These are phyloP conservation scores for Eueremaeus valkanovi DNA, from an alignment of 2,888 invertebrate species.

Conservation along the genomic window DNA sequence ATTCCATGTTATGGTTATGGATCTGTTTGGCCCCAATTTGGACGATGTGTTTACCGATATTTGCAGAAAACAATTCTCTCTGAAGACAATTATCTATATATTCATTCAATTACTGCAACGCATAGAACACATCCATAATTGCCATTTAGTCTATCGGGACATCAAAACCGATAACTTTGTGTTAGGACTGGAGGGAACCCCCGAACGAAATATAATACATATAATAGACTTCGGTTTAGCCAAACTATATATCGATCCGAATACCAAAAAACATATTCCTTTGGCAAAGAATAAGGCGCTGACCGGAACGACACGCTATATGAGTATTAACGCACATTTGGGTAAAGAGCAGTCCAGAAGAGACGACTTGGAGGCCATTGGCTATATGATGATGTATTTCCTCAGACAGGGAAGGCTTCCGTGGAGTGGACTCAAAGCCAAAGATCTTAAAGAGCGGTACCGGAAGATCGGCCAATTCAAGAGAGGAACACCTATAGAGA, in stretches of 20 bases:
- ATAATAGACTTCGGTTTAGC: slow-evolving; percentile 99
- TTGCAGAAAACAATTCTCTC: not conserved
- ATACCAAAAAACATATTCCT: slow-evolving; percentile 27
- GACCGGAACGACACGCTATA: slow-evolving; percentile 94
- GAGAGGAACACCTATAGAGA: slow-evolving; percentile 23
- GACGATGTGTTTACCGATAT: slow-evolving; percentile 99
- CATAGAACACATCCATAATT: slow-evolving; percentile 99
- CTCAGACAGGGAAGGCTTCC: slow-evolving; percentile 36
- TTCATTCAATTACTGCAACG: slow-evolving; percentile 68
- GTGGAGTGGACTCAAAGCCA: slow-evolving; percentile 37
- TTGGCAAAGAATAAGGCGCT: slow-evolving; percentile 95
- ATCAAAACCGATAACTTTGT: slow-evolving; percentile 99
- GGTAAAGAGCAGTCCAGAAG: slow-evolving; percentile 59
- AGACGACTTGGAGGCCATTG: slow-evolving; percentile 40
- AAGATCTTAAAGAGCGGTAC: slow-evolving; percentile 54
- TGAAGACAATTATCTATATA: not conserved
- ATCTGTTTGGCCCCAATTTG: slow-evolving; percentile 94
- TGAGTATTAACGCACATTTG: slow-evolving; percentile 96
- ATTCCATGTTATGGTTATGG: slow-evolving; percentile 99
- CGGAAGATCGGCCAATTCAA: slow-evolving; percentile 33
- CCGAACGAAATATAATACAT: slow-evolving; percentile 97
- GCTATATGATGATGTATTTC: slow-evolving; percentile 37
- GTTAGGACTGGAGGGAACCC: slow-evolving; percentile 93
- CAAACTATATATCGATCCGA: slow-evolving; percentile 61
- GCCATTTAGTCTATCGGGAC: slow-evolving; percentile 97